These are phyloP conservation scores for Apteryx owenii DNA, from an alignment of 2,113 vertebrate species.

Conservation along the genomic window DNA sequence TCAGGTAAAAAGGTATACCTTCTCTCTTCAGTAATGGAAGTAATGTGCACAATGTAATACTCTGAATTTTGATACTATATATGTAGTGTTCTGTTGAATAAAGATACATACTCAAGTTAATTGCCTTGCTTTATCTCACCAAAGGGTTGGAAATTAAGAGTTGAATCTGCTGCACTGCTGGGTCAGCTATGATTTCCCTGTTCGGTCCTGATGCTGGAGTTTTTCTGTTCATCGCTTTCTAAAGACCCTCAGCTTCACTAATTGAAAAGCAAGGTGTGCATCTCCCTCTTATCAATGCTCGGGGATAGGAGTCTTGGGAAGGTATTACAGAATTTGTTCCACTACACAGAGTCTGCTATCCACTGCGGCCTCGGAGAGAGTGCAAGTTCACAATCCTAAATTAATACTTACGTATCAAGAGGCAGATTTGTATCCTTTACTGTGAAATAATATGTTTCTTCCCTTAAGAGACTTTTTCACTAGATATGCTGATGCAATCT, in stretches of 20 bases:
- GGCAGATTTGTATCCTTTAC: neutral
- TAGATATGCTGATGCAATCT: conserved; percentile 30
- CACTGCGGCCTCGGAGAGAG: neutral
- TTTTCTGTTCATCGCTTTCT: neutral
- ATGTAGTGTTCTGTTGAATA: neutral
- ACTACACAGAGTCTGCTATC: neutral
- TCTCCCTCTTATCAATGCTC: neutral
- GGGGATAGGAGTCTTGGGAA: neutral
- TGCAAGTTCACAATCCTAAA: conserved; percentile 1
- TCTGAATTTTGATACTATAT: neutral
- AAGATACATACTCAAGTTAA: neutral
- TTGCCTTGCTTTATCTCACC: neutral
- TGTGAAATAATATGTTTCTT: conserved; percentile 35
- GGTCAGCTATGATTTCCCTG: neutral
- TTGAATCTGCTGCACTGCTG: neutral
- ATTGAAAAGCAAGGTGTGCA: conserved; percentile 31
- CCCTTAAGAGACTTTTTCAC: conserved; percentile 22
- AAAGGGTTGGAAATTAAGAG: neutral
- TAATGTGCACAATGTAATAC: neutral
- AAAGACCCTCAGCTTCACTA: neutral
- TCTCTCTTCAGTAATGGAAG: neutral
- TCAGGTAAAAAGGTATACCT: neutral
- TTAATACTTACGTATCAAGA: conserved; percentile 33
- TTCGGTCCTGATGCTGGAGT: neutral
- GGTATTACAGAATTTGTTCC: conserved; percentile 43